Evolutionary conservation across 2,888 invertebrate species (phyloP).

Genomic region (Agriopis leucophaearia): DNA sequence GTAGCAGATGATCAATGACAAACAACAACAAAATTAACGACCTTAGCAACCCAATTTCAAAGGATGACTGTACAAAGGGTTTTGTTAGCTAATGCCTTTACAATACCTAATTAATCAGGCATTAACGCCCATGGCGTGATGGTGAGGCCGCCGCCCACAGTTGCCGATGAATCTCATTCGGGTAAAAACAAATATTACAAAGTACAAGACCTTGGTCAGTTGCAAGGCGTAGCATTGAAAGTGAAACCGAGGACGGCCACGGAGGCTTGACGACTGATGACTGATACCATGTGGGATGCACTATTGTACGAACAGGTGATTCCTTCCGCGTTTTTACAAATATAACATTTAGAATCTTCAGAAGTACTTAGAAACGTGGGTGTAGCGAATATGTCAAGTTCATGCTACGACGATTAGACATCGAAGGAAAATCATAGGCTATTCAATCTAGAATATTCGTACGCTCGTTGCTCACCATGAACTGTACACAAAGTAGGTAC

Average conservation of each 20-base stretch:
- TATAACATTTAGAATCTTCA: not conserved
- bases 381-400: conserved; percentile 32
- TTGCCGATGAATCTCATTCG: conserved; percentile 47
- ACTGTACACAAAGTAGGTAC: not conserved
- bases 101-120: conserved; percentile 35
- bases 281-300: conserved; percentile 43
- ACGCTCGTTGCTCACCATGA: too few species aligned
- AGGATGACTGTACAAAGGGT: conserved; percentile 21
- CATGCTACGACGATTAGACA: conserved; percentile 15
- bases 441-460: too few species aligned
- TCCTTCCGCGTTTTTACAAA: conserved; percentile 48
- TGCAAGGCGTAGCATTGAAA: conserved; percentile 52
- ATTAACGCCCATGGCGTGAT: conserved; percentile 36
- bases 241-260: conserved; percentile 44
- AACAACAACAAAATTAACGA: conserved; percentile 10
- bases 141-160: conserved; percentile 41
- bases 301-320: conserved; percentile 27
- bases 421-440: too few species aligned
- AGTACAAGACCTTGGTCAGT: conserved; percentile 48
- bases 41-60: conserved; percentile 4
- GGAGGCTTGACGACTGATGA: conserved; percentile 19
- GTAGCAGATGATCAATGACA: conserved; percentile 17
- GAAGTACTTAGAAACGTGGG: conserved; percentile 21
- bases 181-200: conserved; percentile 42
- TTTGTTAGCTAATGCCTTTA: conserved; percentile 20